Conservation (phyloP, 2,113 vertebrate genomes). For the Asarcornis scutulata region DNA sequence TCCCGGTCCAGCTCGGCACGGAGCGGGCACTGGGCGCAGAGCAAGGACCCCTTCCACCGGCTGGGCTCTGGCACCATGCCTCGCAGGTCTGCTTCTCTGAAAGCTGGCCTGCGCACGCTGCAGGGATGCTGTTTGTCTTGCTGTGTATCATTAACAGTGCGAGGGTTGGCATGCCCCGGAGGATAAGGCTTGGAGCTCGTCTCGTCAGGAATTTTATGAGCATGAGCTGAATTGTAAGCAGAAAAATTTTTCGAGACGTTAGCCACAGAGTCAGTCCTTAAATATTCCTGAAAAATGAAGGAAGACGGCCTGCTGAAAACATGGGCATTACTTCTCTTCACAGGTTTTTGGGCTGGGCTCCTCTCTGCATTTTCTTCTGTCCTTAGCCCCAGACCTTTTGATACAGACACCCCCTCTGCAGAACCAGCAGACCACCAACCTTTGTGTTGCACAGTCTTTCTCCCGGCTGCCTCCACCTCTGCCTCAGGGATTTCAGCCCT, state of each 20-base stretch:
- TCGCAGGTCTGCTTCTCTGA: neutral
- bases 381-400: neutral
- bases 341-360: constrained; percentile 12
- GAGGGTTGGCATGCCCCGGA: neutral
- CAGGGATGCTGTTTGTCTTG: constrained; percentile 15
- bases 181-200: constrained; percentile 32
- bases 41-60: neutral
- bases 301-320: constrained; percentile 62
- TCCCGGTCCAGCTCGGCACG: neutral
- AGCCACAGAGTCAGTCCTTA: constrained; percentile 1
- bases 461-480: constrained; percentile 22
- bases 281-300: constrained; percentile 70
- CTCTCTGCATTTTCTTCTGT: neutral
- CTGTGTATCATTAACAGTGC: neutral
- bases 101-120: neutral
- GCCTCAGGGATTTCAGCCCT: constrained; percentile 43
- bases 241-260: constrained; percentile 50
- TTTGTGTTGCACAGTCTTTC: constrained; percentile 73
- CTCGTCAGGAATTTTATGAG: constrained; percentile 48
- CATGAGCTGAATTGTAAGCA: constrained; percentile 21
- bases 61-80: neutral
- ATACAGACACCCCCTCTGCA: neutral
- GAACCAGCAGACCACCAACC: constrained; percentile 23
- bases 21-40: neutral
- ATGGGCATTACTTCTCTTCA: constrained; percentile 55